Evolutionary conservation across 2,113 vertebrate genomes (phyloP), one percentile per base, ranked within the genome.

Genomic region (Cryptomyrus ogoouensis): DNA sequence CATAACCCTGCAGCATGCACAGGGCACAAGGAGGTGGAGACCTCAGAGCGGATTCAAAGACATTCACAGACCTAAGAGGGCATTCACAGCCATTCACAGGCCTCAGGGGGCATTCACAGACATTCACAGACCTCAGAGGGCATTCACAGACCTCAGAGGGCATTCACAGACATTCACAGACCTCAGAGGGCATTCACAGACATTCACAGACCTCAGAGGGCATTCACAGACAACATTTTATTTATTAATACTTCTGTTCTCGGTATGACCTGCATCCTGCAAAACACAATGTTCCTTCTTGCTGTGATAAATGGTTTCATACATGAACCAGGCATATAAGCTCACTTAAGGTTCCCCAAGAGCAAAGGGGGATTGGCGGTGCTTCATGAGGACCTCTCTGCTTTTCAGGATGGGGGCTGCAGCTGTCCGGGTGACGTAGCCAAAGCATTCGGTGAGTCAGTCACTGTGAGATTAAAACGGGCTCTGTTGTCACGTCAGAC

Each of bases 391-490:
- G 39, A 31, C 62, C 62, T 84, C 8, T 62, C 83, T 52, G 50
- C 70, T 42, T 44, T 90, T 90, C 19, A 99, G 98, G 98, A 99
- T 0, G 98, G 98, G 90, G 98, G 98, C 90, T 99, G 98, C 94
- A 98, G 97, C 87, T 99, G 98, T 92, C 98, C 98, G 56, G 98
- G 98, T 94, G 98, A 99, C 94, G 98, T 99, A 91, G 98, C 98
- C 89, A 99, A 99, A 96, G 98, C 98, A 2, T 99, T 99, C 95
- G 98, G 98, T 99, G 93, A 96, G 96, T 93, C 39, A 42, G 53
- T 42, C 44, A 8, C 83, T 47, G 83, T 21, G 42, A 44, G 80
- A 9, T 83, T 46, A 47, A 83, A 46, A 47, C 27, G 21, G 9
- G 31, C 35, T 50, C 27, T 31, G 10, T 1, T 42, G 4, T 35